phyloP scores from a whole-genome alignment of 2,888 invertebrate species.

The Eupithecia subfuscata region DNA sequence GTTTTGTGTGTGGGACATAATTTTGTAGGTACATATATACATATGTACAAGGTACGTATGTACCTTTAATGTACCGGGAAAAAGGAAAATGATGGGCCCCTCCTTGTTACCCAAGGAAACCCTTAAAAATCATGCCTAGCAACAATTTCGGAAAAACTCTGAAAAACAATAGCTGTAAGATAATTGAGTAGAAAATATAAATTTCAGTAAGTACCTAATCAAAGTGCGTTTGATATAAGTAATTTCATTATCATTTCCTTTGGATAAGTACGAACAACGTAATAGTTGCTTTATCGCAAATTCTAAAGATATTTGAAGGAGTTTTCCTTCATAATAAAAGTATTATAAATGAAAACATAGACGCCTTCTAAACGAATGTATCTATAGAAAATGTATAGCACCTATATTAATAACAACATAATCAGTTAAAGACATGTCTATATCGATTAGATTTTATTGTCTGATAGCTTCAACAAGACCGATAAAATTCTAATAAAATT shows the following conservation, averaged over 20 bases:
- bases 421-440: slow-evolving; percentile 32
- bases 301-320: slow-evolving; percentile 47
- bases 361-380: slow-evolving; percentile 1
- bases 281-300: slow-evolving; percentile 47
- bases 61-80: too few species aligned
- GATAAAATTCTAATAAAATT: slow-evolving; percentile 26
- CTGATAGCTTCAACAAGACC: slow-evolving; percentile 31
- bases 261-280: slow-evolving; percentile 38
- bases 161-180: neutral
- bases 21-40: too few species aligned
- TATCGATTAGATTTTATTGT: slow-evolving; percentile 37
- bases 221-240: slow-evolving; percentile 17
- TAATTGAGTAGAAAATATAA: neutral
- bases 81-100: neutral
- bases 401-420: slow-evolving; percentile 17
- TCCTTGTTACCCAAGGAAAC: neutral
- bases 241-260: slow-evolving; percentile 36
- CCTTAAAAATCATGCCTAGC: neutral
- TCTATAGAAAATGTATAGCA: slow-evolving; percentile 4
- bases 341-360: slow-evolving; percentile 28
- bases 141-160: neutral
- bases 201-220: slow-evolving; percentile 5
- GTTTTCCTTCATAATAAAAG: slow-evolving; percentile 54
- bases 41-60: too few species aligned
- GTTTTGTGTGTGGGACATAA: too few species aligned